These are phyloP conservation scores for Platysternon megacephalum DNA, from an alignment of 2,113 vertebrate genomes.

Conservation along the genomic window DNA sequence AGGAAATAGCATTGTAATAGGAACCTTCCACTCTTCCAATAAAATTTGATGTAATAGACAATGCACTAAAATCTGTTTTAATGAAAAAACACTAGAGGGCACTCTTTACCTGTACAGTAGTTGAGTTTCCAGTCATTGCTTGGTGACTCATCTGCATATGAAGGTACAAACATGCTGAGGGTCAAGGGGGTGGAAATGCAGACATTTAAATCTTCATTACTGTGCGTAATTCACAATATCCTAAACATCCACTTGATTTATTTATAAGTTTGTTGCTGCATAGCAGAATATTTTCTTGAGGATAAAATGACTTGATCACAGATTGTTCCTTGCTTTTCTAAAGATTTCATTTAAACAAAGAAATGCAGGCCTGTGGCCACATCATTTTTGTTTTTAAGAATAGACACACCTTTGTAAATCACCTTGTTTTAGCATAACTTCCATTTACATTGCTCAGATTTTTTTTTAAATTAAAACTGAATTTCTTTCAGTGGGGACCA, in stretches of 20 bases:
- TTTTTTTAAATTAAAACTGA: not conserved
- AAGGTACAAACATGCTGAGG: not conserved
- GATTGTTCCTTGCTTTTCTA: not conserved
- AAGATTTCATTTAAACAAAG: not conserved
- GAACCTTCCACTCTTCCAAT: constrained; percentile 1
- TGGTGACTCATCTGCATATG: not conserved
- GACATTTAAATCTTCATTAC: not conserved
- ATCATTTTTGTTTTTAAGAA: not conserved
- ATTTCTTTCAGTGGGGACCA: not conserved
- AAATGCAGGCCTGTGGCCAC: not conserved
- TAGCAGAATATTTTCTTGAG: not conserved
- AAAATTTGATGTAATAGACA: constrained; percentile 14
- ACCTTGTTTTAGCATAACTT: not conserved
- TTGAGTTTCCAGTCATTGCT: not conserved
- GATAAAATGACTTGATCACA: not conserved
- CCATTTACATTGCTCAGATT: not conserved
- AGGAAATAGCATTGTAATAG: constrained; percentile 16
- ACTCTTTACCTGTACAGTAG: constrained; percentile 34
- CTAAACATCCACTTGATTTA: not conserved
- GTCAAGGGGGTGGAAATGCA: not conserved
- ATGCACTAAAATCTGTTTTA: not conserved
- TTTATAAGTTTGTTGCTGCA: not conserved
- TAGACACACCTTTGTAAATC: not conserved
- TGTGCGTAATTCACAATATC: not conserved
- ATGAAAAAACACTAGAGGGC: constrained; percentile 62